Evolutionary conservation across 1,140 invertebrate species (phyloP), one percentile per base, ranked within the genome.

Genomic region (Stenopsyche tienmushanensis): DNA sequence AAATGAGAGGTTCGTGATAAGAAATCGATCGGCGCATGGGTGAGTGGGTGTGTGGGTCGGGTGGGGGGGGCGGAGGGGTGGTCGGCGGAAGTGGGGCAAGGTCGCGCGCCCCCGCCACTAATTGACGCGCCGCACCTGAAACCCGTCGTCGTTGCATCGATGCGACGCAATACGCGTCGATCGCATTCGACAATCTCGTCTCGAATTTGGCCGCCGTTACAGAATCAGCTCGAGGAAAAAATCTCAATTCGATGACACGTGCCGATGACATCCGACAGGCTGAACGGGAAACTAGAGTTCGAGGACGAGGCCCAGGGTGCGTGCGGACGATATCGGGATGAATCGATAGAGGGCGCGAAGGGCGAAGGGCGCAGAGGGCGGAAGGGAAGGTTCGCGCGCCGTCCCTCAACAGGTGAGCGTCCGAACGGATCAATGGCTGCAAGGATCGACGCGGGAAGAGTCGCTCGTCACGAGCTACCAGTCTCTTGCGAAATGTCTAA

Each of bases 1-100:
- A n/a, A n/a, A n/a, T n/a, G n/a, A n/a, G 52, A 13, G 29, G 13
- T 13, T 7, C 29, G 29, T 13, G 29, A 5, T 34, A 13, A 13
- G 29, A 34, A 13, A 13, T 13, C 5, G 29, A 34, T 34, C 29
- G 29, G 13, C 13, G 29, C n/a, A n/a, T n/a, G n/a, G n/a, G n/a
- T n/a, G n/a, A 15, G 20, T 24, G 52, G 17, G 26, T 25, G 52
- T 18, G 52, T 21, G 25, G 50, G 1, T 7, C 18, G 49, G 20
- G 21, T 15, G 26, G 7, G 9, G 52, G 15, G 9, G 52, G 20
- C 17, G 47, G 18, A 5, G 47, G 26, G 10, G 18, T 2, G 5
- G 9, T 9, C 21, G 13, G 21, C 8, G 50, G 47, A 62, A 44
- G 64, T 66, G 58, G 64, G 64, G 42, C 58, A 66, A 66, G 64